Base-by-base conservation (phyloP, 2,797 vertebrate genomes). In the Limosa lapponica region DNA sequence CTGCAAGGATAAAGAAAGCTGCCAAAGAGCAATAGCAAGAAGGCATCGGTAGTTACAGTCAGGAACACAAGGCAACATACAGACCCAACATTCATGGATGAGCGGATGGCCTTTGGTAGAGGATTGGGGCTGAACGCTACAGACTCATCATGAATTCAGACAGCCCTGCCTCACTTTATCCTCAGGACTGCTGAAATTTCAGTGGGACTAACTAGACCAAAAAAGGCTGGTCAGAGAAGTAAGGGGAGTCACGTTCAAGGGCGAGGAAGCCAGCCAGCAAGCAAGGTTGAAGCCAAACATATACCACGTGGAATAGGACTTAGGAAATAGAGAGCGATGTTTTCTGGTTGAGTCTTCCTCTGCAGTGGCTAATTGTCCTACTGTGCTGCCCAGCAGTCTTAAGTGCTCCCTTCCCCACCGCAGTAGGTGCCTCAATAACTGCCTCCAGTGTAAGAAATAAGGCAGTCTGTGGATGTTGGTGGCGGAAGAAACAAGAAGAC, bases 351-450 rank as follows among this genome's bases (percentile, higher is more conserved):
- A 87, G 19, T 59, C n/a, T 52, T 90, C 36, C 20, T 9, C 49
- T 1, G 1, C 36, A 20, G 17, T 24, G 23, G n/a, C 10, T 34
- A 41, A 43, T 16, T n/a, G 30, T 17, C 22, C 7, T 6, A n/a
- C 43, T 77, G 22, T 28, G 36, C n/a, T 83, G 69, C 27, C 30
- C 44, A 37, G 11, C 14, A 79, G 52, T 39, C 28, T 85, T 74
- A 0, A 0, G 25, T 51, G 36, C 16, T 95, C 30, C 36, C 8
- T 15, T 70, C 7, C 27, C 23, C 2, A 0, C 48, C 46, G 54
- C 32, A 32, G 1, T 11, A 69, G 19, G 6, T 62, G 39, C 52
- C 46, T 51, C 19, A 6, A 25, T 28, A 62, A 32, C 10, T 87
- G 73, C 23, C 36, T 62, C 28, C 32, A n/a, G 58, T 19, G 34